A percentile compares a stretch with the other conserved stretches of the same genome.
Conservation (phyloP, 2,888 invertebrate species). For the Sminthurides aquaticus region DNA sequence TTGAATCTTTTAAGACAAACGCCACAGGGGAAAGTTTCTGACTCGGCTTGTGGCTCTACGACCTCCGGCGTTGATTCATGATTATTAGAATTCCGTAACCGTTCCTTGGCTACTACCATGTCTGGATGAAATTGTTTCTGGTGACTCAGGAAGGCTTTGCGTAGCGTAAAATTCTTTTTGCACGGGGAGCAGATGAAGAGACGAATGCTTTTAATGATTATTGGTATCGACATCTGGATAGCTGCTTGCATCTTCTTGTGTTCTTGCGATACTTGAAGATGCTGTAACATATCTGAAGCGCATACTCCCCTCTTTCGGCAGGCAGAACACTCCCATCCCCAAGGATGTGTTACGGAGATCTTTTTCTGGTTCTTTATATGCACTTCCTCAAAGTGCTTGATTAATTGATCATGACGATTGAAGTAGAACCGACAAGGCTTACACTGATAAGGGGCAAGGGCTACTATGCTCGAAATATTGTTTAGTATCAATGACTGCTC, state of each 20-base stretch:
- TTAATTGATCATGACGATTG: not conserved
- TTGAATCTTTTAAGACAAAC: not conserved
- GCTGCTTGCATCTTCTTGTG: constrained; percentile 18
- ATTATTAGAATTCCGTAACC: not conserved
- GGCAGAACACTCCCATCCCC: constrained; percentile 13
- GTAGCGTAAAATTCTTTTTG: constrained; percentile 3
- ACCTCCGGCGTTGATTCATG: not conserved
- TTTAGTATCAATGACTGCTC: constrained; percentile 12
- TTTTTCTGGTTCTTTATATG: not conserved
- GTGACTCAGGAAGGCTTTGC: constrained; percentile 3
- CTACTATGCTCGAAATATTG: constrained; percentile 11
- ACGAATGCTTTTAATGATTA: not conserved
- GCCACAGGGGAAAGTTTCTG: not conserved
- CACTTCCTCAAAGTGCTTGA: constrained; percentile 11
- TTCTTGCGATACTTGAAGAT: constrained; percentile 5
- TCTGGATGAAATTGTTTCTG: not conserved
- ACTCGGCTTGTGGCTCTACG: not conserved
- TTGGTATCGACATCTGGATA: constrained; percentile 18
- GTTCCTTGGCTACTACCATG: not conserved
- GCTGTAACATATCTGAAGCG: constrained; percentile 8
- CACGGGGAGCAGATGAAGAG: constrained; percentile 3
- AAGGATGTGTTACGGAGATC: not conserved
- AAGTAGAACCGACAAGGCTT: constrained; percentile 16
- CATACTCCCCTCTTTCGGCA: not conserved
- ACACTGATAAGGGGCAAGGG: constrained; percentile 14